Evolutionary conservation across 2,113 vertebrate species (phyloP), one percentile per base, ranked within the genome.

Genomic region (Chlorocebus sabaeus): DNA sequence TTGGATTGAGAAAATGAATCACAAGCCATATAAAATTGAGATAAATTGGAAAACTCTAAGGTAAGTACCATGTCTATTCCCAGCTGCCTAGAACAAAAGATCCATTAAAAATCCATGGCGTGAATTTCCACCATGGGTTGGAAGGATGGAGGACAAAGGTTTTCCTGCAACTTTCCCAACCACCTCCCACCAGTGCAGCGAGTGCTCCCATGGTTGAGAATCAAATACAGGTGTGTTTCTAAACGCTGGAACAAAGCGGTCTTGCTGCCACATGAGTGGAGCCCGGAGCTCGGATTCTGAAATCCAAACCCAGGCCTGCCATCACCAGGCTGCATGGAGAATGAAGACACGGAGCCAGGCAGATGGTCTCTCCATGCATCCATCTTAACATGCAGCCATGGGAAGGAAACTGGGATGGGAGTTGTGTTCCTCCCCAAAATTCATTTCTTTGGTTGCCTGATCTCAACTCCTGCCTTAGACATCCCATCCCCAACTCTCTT

Each of bases 1-100:
- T 92, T 94, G 84, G 84, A 93, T 93, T 89, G 84, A 96, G 61
- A 83, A 98, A 97, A 98, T 5, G 50, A 52, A 97, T 94, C 96
- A 97, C 90, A 93, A 96, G 73, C 97, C 68, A 95, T 82, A 93
- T 50, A 87, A 97, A 98, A 83, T 30, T 32, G 93, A 97, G 94
- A 97, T 61, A 93, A 50, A 90, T 50, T 67, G 50, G 85, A 82
- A 85, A 70, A 94, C 92, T 96, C 82, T 96, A 87, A 94, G 96
- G 94, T 94, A 97, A 97, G 95, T 91, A 96, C 95, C 27, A 0
- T 3, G 70, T n/a, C 85, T 50, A 59, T 10, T 76, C 87, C 84
- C 30, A 48, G 80, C 38, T 0, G 0, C 48, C 38, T 6, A 40
- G 11, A 80, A 93, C 3, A 22, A 80, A 89, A 78, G 55, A 40